A percentile compares a stretch with the other conserved stretches of the same genome.
Conservation (phyloP, 1,140 invertebrate genomes). For the Drosophila orena region DNA sequence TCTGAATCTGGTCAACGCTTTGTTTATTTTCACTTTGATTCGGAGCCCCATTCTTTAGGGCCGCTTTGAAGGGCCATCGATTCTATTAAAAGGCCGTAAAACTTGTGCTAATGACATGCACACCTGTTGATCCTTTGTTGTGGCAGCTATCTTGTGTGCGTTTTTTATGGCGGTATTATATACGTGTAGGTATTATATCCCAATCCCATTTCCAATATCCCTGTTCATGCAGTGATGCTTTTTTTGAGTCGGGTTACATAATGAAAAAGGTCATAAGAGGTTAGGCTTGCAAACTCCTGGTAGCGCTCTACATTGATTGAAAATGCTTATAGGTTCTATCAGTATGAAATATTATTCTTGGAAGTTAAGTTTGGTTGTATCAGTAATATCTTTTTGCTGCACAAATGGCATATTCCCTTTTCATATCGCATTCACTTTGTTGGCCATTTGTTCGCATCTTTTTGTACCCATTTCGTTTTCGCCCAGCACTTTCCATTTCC, state of each 20-base stretch:
- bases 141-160: conserved; percentile 31
- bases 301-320: conserved; percentile 8
- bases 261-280: background rate
- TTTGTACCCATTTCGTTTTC: conserved; percentile 2
- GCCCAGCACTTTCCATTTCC: conserved; percentile 64
- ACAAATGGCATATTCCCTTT: background rate
- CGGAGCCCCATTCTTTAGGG: conserved; percentile 16
- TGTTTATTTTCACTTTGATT: conserved; percentile 37
- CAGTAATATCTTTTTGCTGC: no score
- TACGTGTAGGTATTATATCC: conserved; percentile 7
- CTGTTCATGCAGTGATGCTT: background rate
- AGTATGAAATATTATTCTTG: no score
- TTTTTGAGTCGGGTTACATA: conserved; percentile 12
- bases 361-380: no score
- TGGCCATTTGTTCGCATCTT: background rate
- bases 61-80: conserved; percentile 36
- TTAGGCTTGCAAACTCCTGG: background rate
- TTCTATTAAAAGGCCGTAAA: conserved; percentile 78
- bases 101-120: conserved; percentile 71
- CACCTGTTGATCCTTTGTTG: conserved; percentile 81
- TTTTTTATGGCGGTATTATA: conserved; percentile 26
- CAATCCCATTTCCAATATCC: background rate
- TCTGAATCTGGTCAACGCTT: conserved; percentile 62
- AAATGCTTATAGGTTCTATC: background rate
- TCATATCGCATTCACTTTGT: background rate